phyloP scores from a whole-genome alignment of 1,140 invertebrate species.

The Cotesia typhae region DNA sequence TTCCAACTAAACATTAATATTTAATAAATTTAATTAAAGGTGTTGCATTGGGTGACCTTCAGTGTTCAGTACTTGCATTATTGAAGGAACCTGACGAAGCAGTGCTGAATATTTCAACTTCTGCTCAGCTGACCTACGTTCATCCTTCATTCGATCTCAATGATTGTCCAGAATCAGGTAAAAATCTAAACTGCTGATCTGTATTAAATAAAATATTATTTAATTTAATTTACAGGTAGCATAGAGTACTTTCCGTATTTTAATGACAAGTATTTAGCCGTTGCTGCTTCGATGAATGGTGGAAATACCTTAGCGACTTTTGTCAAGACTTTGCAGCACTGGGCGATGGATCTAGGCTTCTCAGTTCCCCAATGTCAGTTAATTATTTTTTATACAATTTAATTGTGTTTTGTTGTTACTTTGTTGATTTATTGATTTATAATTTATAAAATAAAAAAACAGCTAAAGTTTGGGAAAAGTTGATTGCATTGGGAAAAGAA shows the following conservation, averaged over 20 bases:
- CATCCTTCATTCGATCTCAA: slow-evolving; percentile 51
- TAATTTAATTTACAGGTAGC: slow-evolving; percentile 37
- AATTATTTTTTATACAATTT: background rate
- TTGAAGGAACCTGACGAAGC: slow-evolving; percentile 74
- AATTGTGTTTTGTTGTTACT: background rate
- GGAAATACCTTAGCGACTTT: slow-evolving; percentile 87
- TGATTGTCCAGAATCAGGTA: slow-evolving; percentile 45
- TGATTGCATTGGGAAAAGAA: slow-evolving; percentile 71
- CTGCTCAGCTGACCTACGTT: slow-evolving; percentile 84
- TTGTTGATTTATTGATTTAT: background rate
- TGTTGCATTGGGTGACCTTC: slow-evolving; percentile 82
- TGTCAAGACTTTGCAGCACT: slow-evolving; percentile 83
- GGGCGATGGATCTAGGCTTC: slow-evolving; percentile 80
- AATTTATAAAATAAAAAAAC: slow-evolving; percentile 22
- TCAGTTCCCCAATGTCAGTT: slow-evolving; percentile 75
- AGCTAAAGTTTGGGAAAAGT: slow-evolving; percentile 82
- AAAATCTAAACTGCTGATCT: slow-evolving; percentile 18
- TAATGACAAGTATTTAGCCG: slow-evolving; percentile 77
- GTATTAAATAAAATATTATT: too few species aligned
- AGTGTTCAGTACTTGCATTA: slow-evolving; percentile 84
- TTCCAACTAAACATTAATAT: slow-evolving; percentile 16
- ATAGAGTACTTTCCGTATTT: slow-evolving; percentile 86
- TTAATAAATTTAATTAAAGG: slow-evolving; percentile 52
- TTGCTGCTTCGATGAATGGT: slow-evolving; percentile 88
- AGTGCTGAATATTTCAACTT: slow-evolving; percentile 89